These are phyloP conservation scores for Parnassius smintheus DNA, from an alignment of 2,888 invertebrate genomes.

Conservation along the genomic window DNA sequence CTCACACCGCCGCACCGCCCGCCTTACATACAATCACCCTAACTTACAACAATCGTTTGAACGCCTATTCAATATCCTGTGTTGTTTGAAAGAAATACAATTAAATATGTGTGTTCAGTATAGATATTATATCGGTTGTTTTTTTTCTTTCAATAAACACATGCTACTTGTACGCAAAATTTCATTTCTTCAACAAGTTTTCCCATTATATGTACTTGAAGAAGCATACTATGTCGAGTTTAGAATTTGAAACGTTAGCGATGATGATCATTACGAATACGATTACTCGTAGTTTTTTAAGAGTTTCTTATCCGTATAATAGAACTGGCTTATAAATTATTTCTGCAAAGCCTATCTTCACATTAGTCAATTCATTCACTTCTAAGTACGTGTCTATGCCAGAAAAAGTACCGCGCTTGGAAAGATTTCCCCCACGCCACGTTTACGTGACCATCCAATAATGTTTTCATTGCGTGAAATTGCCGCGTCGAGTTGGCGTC, in stretches of 20 bases:
- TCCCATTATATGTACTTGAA: too few relatives aligned
- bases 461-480: constrained; percentile 36
- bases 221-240: too few relatives aligned
- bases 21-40: constrained; percentile 43
- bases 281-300: too few relatives aligned
- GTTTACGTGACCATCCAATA: constrained; percentile 32
- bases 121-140: too few relatives aligned
- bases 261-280: too few relatives aligned
- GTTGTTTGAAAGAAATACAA: constrained; percentile 30
- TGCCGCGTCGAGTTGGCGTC: constrained; percentile 30
- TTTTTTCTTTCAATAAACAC: too few relatives aligned
- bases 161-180: too few relatives aligned
- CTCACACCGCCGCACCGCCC: constrained; percentile 29
- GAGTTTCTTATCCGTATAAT: too few relatives aligned
- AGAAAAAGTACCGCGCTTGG: constrained; percentile 10
- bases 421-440: constrained; percentile 29
- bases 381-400: constrained; percentile 12
- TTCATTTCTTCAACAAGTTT: too few relatives aligned
- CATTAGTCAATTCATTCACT: constrained; percentile 14
- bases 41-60: constrained; percentile 37
- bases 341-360: not conserved
- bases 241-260: too few relatives aligned
- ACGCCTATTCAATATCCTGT: constrained; percentile 50
- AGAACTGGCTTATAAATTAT: not conserved
- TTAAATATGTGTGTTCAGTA: not conserved